Conservation (phyloP, 2,888 invertebrate genomes). For the Chrysolina americana region DNA sequence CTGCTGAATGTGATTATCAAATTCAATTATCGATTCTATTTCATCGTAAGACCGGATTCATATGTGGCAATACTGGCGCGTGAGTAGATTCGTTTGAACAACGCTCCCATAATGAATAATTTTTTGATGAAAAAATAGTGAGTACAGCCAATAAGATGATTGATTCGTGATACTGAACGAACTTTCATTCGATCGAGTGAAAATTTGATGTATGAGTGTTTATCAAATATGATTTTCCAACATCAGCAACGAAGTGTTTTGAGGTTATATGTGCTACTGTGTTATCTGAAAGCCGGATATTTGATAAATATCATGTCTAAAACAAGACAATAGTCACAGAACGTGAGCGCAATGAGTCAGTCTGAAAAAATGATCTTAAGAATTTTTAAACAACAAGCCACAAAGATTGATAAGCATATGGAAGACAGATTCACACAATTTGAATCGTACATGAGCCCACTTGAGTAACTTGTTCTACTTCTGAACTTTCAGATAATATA, state of each 20-base stretch:
- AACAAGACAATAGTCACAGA: constrained; percentile 4
- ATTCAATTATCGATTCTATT: too few relatives aligned
- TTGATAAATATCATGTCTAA: constrained; percentile 1
- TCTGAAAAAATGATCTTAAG: not conserved
- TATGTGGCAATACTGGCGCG: not conserved
- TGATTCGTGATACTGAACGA: not conserved
- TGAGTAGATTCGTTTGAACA: not conserved
- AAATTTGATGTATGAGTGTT: not conserved
- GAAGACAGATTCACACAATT: constrained; percentile 19
- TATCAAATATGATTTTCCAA: not conserved
- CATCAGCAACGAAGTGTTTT: not conserved
- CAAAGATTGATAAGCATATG: constrained; percentile 12
- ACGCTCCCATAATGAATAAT: not conserved
- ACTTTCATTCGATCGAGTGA: not conserved
- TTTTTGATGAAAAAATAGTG: not conserved
- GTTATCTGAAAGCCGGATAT: not conserved
- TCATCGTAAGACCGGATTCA: too few relatives aligned
- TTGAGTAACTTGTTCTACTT: too few relatives aligned
- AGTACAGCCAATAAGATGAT: not conserved
- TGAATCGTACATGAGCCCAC: constrained; percentile 12
- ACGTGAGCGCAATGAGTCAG: not conserved
- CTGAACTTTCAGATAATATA: too few relatives aligned
- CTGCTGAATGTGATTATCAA: too few relatives aligned
- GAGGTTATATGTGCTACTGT: not conserved
- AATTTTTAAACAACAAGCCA: constrained; percentile 15